Evolutionary conservation across 2,797 vertebrate species (phyloP), one percentile per base, ranked within the genome.

Genomic region (Aldrovandia affinis): DNA sequence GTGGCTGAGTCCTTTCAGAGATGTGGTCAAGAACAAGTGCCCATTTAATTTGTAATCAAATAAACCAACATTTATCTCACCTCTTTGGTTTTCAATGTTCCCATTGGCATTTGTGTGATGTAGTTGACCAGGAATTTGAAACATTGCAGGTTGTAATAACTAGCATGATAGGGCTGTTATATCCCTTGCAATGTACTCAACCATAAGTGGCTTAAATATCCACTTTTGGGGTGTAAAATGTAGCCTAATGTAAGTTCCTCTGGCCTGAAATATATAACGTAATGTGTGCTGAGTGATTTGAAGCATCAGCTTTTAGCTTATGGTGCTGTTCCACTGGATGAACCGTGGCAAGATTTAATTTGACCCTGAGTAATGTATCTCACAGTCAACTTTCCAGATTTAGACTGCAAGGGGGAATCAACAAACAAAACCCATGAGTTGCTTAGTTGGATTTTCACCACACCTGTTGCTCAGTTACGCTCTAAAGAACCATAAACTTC

Each of bases 41-140:
- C 18, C 22, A 7, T 77, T 77, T 77, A 22, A 77, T 47, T n/a
- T 25, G 73, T n/a, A 25, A 44, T 22, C 39, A n/a, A 77, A 77
- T 25, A 77, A 77, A 77, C 25, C 20, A 2, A 2, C 73, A 20
- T n/a, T 47, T n/a, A 6, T 7, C 42, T 77, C 73, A 77, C 73
- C 73, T 77, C 73, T 77, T 44, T 77, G 42, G 73, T 44, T 77
- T 77, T 47, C 8, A 47, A 18, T 47, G 73, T 47, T 77, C 73
- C 39, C 47, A 42, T 77, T 12, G 10, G 42, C 73, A 44, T 77
- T 47, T 0, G 18, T 57, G 55, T 57, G 55, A 57, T 10, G 42
- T n/a, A 10, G 39, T 63, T 20, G 73, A 47, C 10, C 20, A 77
- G 42, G 20, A 22, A 44, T 42, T 73, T 39, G 63, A 65, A 65